These are phyloP conservation scores for Priocnemis perturbator DNA, from an alignment of 2,888 invertebrate species.

Conservation along the genomic window DNA sequence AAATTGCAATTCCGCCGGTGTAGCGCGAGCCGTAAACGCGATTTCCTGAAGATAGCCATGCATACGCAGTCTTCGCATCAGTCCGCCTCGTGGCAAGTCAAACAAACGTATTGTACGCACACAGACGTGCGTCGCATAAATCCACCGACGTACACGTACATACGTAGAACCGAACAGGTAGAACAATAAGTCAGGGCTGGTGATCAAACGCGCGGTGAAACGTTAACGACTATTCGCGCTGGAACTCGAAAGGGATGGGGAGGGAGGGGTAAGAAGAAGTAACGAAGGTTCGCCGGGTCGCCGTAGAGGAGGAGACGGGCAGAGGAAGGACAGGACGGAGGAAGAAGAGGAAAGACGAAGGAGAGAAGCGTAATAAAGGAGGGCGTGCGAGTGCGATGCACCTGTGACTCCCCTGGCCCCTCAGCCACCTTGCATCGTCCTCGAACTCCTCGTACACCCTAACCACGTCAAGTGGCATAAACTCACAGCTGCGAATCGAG, in stretches of 20 bases:
- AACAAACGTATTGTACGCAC: constrained; percentile 32
- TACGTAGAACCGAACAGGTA: constrained; percentile 10
- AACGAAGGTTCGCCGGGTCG: constrained; percentile 12
- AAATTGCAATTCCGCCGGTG: no score
- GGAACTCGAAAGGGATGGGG: constrained; percentile 18
- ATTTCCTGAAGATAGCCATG: no score
- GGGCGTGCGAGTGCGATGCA: constrained; percentile 67
- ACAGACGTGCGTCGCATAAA: not conserved
- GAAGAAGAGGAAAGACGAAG: constrained; percentile 31
- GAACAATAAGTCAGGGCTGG: constrained; percentile 39
- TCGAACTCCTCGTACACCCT: constrained; percentile 38
- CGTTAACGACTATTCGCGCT: constrained; percentile 50
- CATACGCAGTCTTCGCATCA: no score
- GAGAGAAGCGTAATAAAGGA: constrained; percentile 57
- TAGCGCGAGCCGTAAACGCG: no score
- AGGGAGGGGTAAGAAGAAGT: constrained; percentile 9
- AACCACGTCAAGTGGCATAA: constrained; percentile 19
- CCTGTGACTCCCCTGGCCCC: constrained; percentile 56
- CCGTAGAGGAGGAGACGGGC: constrained; percentile 30
- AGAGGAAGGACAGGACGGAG: constrained; percentile 29
- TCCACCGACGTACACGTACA: no score
- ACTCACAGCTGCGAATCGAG: constrained; percentile 30
- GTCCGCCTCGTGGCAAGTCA: constrained; percentile 19
- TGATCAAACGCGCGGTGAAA: constrained; percentile 48
- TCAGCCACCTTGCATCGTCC: constrained; percentile 28